phyloP scores from a whole-genome alignment of 2,888 invertebrate genomes.

The Corbicula japonica region DNA sequence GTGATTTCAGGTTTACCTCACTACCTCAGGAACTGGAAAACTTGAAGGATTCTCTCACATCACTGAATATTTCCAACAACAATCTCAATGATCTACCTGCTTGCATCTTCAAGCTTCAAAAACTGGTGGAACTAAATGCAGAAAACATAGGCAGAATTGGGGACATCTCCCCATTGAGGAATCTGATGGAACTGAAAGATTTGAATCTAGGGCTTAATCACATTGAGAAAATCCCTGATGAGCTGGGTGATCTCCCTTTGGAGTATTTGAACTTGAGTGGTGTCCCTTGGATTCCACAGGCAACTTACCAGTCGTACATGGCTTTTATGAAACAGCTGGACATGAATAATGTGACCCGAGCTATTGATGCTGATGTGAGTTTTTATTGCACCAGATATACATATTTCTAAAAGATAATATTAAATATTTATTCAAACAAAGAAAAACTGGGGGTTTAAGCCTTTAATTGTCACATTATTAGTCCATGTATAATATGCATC shows the following conservation, averaged over 20 bases:
- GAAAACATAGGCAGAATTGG: constrained; percentile 73
- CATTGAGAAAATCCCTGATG: constrained; percentile 63
- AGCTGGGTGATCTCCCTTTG: constrained; percentile 67
- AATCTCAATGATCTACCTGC: constrained; percentile 70
- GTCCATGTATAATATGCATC: too few species aligned
- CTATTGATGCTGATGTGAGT: constrained; percentile 51
- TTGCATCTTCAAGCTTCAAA: constrained; percentile 53
- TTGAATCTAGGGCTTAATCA: constrained; percentile 70
- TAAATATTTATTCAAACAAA: too few species aligned
- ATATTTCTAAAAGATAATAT: too few species aligned
- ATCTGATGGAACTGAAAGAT: constrained; percentile 67
- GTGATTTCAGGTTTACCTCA: too few species aligned
- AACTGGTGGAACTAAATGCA: constrained; percentile 72
- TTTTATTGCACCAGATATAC: too few species aligned
- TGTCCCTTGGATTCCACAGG: constrained; percentile 74
- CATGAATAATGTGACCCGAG: constrained; percentile 45
- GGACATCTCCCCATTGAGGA: constrained; percentile 63
- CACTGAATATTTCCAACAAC: constrained; percentile 77
- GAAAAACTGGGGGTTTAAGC: too few species aligned
- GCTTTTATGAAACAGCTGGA: constrained; percentile 55
- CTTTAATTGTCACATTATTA: too few species aligned
- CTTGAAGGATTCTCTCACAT: constrained; percentile 58
- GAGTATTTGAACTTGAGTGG: constrained; percentile 76
- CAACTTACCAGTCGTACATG: constrained; percentile 53
- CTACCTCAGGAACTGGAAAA: constrained; percentile 67